Conservation (phyloP, 2,797 vertebrate genomes). For the Acanthurus leucopareius region DNA sequence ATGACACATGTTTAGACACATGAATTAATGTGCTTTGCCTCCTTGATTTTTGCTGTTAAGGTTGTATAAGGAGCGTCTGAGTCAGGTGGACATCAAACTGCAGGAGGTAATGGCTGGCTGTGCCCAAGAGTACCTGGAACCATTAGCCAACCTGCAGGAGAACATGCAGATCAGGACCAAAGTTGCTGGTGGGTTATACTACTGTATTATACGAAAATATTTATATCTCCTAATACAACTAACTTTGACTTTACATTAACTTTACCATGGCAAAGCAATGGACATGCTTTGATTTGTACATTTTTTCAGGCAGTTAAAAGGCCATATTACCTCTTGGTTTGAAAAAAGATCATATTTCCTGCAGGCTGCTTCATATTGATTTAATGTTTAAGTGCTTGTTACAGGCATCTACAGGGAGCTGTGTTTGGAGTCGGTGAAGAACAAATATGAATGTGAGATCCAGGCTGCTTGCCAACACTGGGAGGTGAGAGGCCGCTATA, state of each 20-base stretch:
- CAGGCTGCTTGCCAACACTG: conserved; percentile 98
- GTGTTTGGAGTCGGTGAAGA: conserved; percentile 97
- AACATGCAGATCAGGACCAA: conserved; percentile 99
- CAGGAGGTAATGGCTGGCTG: conserved; percentile 96
- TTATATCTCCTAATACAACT: no score
- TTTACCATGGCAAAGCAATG: background rate
- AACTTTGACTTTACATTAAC: conserved; percentile 13
- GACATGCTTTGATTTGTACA: background rate
- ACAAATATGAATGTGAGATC: conserved; percentile 98
- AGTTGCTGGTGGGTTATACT: conserved; percentile 93
- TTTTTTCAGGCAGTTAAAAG: no score
- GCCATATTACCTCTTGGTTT: no score
- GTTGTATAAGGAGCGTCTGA: conserved; percentile 96
- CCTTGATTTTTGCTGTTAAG: conserved; percentile 77
- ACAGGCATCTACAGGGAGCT: conserved; percentile 91
- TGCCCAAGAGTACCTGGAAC: conserved; percentile 97
- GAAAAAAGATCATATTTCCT: no score
- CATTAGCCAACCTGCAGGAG: conserved; percentile 95
- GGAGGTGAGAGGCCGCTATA: conserved; percentile 88
- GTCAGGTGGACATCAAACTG: conserved; percentile 96
- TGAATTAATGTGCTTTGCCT: background rate
- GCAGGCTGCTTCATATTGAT: background rate
- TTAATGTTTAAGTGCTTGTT: conserved; percentile 11
- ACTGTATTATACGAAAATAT: no score
- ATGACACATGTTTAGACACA: no score